Percentiles rank a stretch among this genome's conserved stretches.
These are phyloP conservation scores for Phoenicopterus ruber DNA, from an alignment of 2,113 vertebrate species.

Conservation along the genomic window DNA sequence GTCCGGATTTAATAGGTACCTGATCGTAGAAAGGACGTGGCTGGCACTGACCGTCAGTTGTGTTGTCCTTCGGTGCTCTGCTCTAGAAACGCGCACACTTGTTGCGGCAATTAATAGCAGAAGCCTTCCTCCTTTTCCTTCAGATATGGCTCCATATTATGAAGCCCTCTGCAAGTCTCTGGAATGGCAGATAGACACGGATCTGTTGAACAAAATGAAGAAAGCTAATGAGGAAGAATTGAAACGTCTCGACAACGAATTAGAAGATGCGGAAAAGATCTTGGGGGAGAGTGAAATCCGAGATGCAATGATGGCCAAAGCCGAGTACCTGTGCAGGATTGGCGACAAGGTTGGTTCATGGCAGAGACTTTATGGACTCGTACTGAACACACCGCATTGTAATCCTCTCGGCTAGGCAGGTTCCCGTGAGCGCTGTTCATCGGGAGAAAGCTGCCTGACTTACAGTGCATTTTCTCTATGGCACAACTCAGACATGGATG, in stretches of 20 bases:
- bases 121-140: neutral
- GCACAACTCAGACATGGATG: neutral
- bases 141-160: constrained; percentile 95
- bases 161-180: constrained; percentile 92
- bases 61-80: neutral
- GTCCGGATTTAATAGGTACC: neutral
- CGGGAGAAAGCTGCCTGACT: neutral
- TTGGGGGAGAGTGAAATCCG: constrained; percentile 95
- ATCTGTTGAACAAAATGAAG: constrained; percentile 91
- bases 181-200: constrained; percentile 87
- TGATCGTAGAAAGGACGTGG: accelerated
- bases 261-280: constrained; percentile 95
- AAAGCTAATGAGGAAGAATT: constrained; percentile 93
- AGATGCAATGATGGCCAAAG: constrained; percentile 96
- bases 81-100: accelerated
- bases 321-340: constrained; percentile 93
- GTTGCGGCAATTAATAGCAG: accelerated
- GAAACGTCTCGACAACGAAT: constrained; percentile 86
- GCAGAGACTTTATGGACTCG: neutral
- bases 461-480: neutral
- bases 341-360: constrained; percentile 87
- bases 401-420: neutral
- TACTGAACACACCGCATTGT: neutral
- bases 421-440: accelerated
- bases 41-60: accelerated